A percentile compares a stretch with the other conserved stretches of the same genome.
Conservation (phyloP, 2,113 vertebrate species). For the Falco punctatus region DNA sequence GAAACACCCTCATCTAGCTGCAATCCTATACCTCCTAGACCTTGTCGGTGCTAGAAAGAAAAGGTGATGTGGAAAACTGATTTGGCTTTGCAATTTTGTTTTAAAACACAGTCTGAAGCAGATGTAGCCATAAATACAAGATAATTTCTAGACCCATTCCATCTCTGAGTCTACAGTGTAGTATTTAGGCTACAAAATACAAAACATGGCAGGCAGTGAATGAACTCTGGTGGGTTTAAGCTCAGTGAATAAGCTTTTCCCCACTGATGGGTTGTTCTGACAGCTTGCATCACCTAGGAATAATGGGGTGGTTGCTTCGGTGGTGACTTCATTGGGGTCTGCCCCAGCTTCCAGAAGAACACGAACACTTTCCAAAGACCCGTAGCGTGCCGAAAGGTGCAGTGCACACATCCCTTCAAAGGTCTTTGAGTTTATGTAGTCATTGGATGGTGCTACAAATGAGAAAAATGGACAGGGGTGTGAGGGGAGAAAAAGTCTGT, state of each 20-base stretch:
- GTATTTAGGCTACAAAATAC: background rate
- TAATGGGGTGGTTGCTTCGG: slow-evolving; percentile 85
- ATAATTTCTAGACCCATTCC: background rate
- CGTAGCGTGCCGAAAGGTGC: slow-evolving; percentile 84
- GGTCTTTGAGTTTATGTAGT: slow-evolving; percentile 81
- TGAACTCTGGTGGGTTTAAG: background rate
- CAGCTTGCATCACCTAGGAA: slow-evolving; percentile 82
- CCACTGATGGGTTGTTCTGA: background rate
- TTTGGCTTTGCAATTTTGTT: background rate
- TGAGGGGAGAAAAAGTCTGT: background rate
- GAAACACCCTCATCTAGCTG: background rate
- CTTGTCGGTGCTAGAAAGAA: background rate
- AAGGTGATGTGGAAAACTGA: background rate
- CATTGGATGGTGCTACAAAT: slow-evolving; percentile 68
- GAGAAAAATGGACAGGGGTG: background rate
- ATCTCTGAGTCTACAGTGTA: background rate
- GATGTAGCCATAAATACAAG: background rate
- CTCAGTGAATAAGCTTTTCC: background rate
- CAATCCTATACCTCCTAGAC: background rate
- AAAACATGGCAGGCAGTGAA: background rate
- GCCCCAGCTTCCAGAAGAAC: slow-evolving; percentile 82
- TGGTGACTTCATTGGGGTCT: slow-evolving; percentile 81
- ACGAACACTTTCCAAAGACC: slow-evolving; percentile 74
- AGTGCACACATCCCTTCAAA: slow-evolving; percentile 86
- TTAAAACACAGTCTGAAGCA: background rate